Evolutionary conservation across 2,888 invertebrate species (phyloP), one percentile per base, ranked within the genome.

Genomic region (Diaphora mendica): DNA sequence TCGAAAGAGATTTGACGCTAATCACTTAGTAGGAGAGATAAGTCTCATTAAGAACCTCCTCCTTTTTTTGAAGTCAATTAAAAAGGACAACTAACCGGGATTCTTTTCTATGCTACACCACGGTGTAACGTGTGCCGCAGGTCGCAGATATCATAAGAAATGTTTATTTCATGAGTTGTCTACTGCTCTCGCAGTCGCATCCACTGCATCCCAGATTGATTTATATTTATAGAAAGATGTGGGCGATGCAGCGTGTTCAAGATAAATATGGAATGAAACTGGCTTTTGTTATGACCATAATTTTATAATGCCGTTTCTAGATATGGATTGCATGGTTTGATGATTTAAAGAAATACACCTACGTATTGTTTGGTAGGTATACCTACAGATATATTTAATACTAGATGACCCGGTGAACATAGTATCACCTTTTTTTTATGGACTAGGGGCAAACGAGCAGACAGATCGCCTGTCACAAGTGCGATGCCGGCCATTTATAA

Each of bases 161-260:
- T 66, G 44, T 66, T 66, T 66, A 44, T 66, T 66, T 66, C 66
- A 66, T 66, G 26, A 30, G 66, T 30, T 67, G 26, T 26, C 42
- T 66, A 17, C 30, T 26, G 44, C 17, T 20, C 44, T 67, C 2
- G 8, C 17, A 30, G 42, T 66, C 44, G 66, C 44, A 26, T 44
- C 44, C 44, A 30, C 1, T 44, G 44, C 44, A 30, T 44, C 26
- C 44, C 2, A 67, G 30, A 44, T 67, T 67, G 44, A 44, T 67
- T 30, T 67, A 67, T 67, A 67, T 67, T 0, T 30, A 26, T 9
- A 44, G 17, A 67, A 30, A 67, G 44, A 30, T 17, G 66, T 44
- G 44, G 66, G 66, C 42, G 66, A 20, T 8, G 64, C n/a, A 13
- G 64, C 64, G 4, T 20, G 66, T 67, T 44, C 20, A 44, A 44